phyloP scores from a whole-genome alignment of 2,888 invertebrate genomes.

The Drosophila formosana region DNA sequence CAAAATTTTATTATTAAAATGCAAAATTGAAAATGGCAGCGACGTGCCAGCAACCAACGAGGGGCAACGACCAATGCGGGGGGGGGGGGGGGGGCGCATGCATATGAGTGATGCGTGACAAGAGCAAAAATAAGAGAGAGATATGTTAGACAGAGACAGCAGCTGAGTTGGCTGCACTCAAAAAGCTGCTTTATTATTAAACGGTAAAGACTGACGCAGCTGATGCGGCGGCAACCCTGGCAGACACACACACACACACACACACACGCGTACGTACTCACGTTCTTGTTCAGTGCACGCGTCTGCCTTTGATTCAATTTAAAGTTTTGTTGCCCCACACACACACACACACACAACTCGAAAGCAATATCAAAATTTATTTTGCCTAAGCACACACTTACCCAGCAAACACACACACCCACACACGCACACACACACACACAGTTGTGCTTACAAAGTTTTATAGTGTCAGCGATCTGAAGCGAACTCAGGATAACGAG shows the following conservation, averaged over 20 bases:
- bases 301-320: constrained; percentile 70
- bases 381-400: constrained; percentile 46
- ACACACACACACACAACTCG: constrained; percentile 7
- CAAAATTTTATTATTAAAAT: constrained; percentile 81
- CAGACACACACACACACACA: neutral
- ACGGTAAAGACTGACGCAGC: constrained; percentile 20
- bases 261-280: neutral
- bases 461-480: constrained; percentile 22
- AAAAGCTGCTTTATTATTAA: constrained; percentile 52
- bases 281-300: neutral
- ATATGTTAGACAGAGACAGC: neutral
- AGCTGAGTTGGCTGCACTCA: constrained; percentile 9
- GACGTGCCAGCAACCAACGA: constrained; percentile 57
- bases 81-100: constrained; percentile 33
- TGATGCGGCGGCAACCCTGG: constrained; percentile 34
- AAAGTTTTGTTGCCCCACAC: constrained; percentile 45
- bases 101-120: constrained; percentile 77
- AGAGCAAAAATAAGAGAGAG: constrained; percentile 13
- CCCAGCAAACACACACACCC: constrained; percentile 12
- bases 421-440: constrained; percentile 7
- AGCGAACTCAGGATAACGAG: constrained; percentile 2
- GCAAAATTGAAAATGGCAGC: constrained; percentile 79
- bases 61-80: neutral
- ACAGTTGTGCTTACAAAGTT: constrained; percentile 8
- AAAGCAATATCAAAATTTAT: constrained; percentile 59